Base-by-base conservation (phyloP, 2,888 invertebrate genomes). In the Chironomus riparius region DNA sequence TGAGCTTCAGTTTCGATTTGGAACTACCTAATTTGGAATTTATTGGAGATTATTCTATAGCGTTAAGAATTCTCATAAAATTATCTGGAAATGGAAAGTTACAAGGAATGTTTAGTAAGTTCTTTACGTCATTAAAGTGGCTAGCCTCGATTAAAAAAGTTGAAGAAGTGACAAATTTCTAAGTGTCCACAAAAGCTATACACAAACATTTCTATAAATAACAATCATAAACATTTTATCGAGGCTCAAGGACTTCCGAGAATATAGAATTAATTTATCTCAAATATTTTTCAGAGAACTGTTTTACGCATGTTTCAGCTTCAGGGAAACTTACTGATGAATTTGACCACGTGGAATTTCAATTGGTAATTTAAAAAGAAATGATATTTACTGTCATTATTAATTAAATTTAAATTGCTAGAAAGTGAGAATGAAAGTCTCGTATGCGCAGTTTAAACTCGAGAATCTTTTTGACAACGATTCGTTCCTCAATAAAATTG, bases 31-130 rank as follows among this genome's bases (percentile, higher is more conserved):
- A 38, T 15, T 56, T 72, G 21, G 62, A 72, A 4, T 72, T 72
- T 56, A 61, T 28, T 28, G 72, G 72, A 38, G 72, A 72, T 62
- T 72, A 72, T 18, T 47, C 72, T 2, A 72, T 72, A 15, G 72
- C 62, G 0, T 62, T 72, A n/a, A 72, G 38, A 15, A 15, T 62
- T 15, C 24, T 72, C 4, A 22, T 72, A 13, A 72, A 62, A 72
- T 22, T 72, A 18, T 61, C 61, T 4, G 72, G 72, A 38, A 61
- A 50, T 28, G 72, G 72, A 38, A 72, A 72, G 6, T 47, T 72
- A 2, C 38, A 50, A 13, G 72, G 72, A 62, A 7, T 50, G 12
- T 72, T 72, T 22, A 72, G 72, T 72, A 28, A 70, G 70, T 21
- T 7, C 4, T 56, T 56, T 24, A 12, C 7, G 38, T 38, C 7